Conservation (phyloP, 2,113 vertebrate genomes). For the Gadus chalcogrammus region DNA sequence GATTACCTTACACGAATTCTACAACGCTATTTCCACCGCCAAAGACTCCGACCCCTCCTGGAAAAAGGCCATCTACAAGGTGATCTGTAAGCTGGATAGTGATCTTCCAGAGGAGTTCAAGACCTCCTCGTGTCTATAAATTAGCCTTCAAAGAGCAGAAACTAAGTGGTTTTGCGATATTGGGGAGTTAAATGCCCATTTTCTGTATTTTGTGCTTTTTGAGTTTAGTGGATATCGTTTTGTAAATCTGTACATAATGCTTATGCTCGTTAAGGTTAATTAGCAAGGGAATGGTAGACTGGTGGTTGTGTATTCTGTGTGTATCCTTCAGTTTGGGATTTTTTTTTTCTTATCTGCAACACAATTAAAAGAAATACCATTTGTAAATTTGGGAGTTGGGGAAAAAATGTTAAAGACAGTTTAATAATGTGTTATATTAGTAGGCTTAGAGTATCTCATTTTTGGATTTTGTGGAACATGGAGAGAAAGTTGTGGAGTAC, state of each 20-base stretch:
- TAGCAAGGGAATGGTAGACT: constrained; percentile 11
- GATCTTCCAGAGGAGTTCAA: constrained; percentile 91
- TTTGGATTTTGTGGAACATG: constrained; percentile 11
- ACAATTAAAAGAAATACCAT: not conserved
- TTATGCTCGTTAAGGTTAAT: constrained; percentile 7
- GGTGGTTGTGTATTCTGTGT: constrained; percentile 32
- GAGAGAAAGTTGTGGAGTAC: constrained; percentile 3
- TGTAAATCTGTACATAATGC: constrained; percentile 41
- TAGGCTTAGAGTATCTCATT: constrained; percentile 19
- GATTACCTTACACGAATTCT: constrained; percentile 91
- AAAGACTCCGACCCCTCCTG: constrained; percentile 93
- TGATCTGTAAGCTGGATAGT: constrained; percentile 96
- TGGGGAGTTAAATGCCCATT: constrained; percentile 28
- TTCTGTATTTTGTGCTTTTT: constrained; percentile 44
- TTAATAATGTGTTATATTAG: constrained; percentile 26
- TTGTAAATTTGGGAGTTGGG: not conserved
- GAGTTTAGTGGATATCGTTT: constrained; percentile 20
- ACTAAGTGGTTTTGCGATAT: not conserved
- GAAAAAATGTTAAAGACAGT: constrained; percentile 33
- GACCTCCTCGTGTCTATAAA: constrained; percentile 77
- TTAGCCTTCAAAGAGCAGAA: too few relatives aligned
- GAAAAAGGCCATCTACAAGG: constrained; percentile 99
- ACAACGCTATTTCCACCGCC: constrained; percentile 80
- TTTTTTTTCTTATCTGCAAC: not conserved
- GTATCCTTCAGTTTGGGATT: not conserved